Base-by-base conservation (phyloP, 2,797 vertebrate species). In the Falco columbarius region DNA sequence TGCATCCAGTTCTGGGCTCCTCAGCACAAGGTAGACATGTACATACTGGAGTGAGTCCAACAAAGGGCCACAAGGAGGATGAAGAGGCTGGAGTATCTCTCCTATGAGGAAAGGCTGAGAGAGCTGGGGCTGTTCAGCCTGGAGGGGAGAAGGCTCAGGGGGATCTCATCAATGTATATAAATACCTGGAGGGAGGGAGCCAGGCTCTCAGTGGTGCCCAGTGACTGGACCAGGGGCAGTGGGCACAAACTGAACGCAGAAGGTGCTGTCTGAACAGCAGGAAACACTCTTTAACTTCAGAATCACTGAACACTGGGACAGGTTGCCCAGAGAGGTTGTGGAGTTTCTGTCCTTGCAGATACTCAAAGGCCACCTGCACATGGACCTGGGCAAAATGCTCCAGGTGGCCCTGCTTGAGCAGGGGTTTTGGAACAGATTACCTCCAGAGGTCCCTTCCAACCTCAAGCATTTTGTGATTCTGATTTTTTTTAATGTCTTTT, bases 321-420 rank as follows among this genome's bases (percentile, higher is more conserved):
- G 36, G 36, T 36, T 36, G 36, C 36, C 36, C 36, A 36, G 46
- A 24, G 13, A 47, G 11, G 6, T 12, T 67, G 34, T 68, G 51
- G 34, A 30, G 11, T n/a, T 23, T 68, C 55, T 13, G 1, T 49
- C 19, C 40, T 67, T 32, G 6, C 12, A 34, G 49, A 49, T 49
- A 65, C 1, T 72, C 30, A 55, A 1, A 44, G 17, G 42, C 42
- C 42, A 44, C 20, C 46, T 47, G 76, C 38, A 13, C 30, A 6
- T 0, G 4, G 38, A 40, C 26, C 63, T 54, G 23, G 40, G 19
- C 58, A 0, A 36, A 36, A 36, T 36, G 36, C 36, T 36, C 36
- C 36, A 36, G 36, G 36, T 44, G 24, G 38, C 23, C 30, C 34
- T 40, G 32, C 59, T 55, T 30, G 21, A 85, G 13, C 30, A 74